Conservation (phyloP, 2,888 invertebrate genomes). For the Tenthredo scrophulariae region DNA sequence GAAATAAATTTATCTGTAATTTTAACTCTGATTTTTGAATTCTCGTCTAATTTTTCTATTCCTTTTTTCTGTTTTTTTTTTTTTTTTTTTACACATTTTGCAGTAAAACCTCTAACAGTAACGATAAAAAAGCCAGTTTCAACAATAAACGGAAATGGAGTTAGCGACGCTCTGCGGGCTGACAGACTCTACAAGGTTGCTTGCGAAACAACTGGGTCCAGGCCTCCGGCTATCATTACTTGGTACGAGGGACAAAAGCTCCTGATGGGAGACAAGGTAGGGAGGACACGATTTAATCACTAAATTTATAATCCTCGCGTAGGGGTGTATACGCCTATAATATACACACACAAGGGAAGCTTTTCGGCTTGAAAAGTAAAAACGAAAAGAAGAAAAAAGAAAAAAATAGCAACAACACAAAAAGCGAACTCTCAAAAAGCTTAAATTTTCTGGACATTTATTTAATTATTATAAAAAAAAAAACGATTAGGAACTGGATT, state of each 20-base stretch:
- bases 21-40: background rate
- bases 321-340: too few relatives aligned
- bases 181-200: constrained; percentile 91
- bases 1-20: background rate
- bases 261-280: constrained; percentile 89
- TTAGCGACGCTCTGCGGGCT: constrained; percentile 84
- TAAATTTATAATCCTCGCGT: constrained; percentile 19
- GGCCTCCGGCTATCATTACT: constrained; percentile 91
- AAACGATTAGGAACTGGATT: background rate
- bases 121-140: constrained; percentile 85
- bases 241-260: constrained; percentile 94
- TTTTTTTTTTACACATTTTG: constrained; percentile 59
- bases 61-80: background rate
- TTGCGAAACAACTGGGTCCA: constrained; percentile 91
- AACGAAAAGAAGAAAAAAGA: background rate
- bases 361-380: background rate
- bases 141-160: constrained; percentile 62
- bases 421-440: background rate
- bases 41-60: background rate
- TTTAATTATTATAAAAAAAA: background rate
- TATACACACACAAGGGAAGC: too few relatives aligned
- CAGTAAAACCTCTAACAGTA: constrained; percentile 92
- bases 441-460: background rate
- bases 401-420: too few relatives aligned
- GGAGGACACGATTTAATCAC: constrained; percentile 57